Percentiles rank a stretch among this genome's conserved stretches.
These are phyloP conservation scores for Steinernema khuongi DNA, from an alignment of 1,140 invertebrate species.

Conservation along the genomic window DNA sequence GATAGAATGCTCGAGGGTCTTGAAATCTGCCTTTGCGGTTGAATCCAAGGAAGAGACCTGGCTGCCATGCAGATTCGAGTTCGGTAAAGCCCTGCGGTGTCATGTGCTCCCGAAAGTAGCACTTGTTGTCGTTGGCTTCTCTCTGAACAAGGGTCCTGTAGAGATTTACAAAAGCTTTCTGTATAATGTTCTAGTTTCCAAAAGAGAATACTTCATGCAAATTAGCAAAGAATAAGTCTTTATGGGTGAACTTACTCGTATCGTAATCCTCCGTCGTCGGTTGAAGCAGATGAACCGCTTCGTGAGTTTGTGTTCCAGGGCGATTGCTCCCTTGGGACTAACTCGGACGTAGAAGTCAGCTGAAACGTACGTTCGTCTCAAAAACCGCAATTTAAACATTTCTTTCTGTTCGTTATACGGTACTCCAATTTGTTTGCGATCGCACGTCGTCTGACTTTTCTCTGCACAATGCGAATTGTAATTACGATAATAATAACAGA, in stretches of 20 bases:
- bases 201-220: too few relatives aligned
- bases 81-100: conserved; percentile 20
- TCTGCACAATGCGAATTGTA: neutral
- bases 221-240: too few relatives aligned
- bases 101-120: conserved; percentile 26
- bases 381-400: neutral
- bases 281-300: neutral
- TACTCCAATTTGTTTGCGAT: conserved; percentile 10
- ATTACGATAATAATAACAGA: conserved; percentile 10
- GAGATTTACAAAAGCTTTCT: too few relatives aligned
- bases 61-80: conserved; percentile 24
- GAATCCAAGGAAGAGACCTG: conserved; percentile 29
- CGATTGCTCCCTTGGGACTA: neutral
- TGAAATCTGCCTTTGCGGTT: conserved; percentile 28
- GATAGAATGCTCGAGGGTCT: conserved; percentile 16
- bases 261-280: neutral
- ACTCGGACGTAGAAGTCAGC: conserved; percentile 6
- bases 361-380: neutral
- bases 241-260: neutral
- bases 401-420: neutral
- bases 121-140: conserved; percentile 19
- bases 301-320: neutral
- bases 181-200: too few relatives aligned
- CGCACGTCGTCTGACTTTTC: neutral
- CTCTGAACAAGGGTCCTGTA: neutral